phyloP scores from a whole-genome alignment of 2,113 vertebrate species.

The Accipiter cooperii region DNA sequence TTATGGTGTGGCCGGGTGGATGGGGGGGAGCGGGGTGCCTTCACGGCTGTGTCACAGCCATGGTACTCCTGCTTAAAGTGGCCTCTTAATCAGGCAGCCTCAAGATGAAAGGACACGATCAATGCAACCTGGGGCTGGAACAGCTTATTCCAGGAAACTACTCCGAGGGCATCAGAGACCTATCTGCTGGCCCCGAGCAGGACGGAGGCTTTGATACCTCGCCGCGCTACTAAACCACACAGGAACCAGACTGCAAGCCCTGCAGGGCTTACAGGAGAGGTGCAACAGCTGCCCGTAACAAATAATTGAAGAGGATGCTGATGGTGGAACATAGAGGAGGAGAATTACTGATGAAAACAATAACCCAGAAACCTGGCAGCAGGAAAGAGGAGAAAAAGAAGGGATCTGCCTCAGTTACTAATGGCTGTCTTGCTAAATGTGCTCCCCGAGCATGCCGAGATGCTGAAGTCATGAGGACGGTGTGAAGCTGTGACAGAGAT shows the following conservation, averaged over 20 bases:
- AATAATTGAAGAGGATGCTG: not conserved
- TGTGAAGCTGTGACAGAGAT: not conserved
- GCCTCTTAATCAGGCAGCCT: not conserved
- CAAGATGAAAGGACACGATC: not conserved
- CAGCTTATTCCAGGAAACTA: not conserved
- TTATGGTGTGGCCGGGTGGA: not conserved
- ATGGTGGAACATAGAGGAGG: not conserved
- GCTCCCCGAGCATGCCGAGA: not conserved
- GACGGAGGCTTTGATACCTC: not conserved
- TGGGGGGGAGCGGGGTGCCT: not conserved
- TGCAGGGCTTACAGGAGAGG: not conserved
- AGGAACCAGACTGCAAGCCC: not conserved
- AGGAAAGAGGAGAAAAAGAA: not conserved
- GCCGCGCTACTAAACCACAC: not conserved
- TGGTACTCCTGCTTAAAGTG: not conserved
- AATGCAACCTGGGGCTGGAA: not conserved
- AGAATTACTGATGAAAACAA: not conserved
- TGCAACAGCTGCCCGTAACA: not conserved
- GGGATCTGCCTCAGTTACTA: fast-evolving
- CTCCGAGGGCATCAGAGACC: not conserved
- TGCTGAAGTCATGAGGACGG: not conserved
- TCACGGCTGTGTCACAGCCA: not conserved
- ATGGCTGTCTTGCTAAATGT: not conserved
- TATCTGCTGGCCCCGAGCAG: not conserved
- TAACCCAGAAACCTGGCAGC: not conserved